Conservation (phyloP, 2,797 vertebrate genomes). For the Chelmon rostratus region DNA sequence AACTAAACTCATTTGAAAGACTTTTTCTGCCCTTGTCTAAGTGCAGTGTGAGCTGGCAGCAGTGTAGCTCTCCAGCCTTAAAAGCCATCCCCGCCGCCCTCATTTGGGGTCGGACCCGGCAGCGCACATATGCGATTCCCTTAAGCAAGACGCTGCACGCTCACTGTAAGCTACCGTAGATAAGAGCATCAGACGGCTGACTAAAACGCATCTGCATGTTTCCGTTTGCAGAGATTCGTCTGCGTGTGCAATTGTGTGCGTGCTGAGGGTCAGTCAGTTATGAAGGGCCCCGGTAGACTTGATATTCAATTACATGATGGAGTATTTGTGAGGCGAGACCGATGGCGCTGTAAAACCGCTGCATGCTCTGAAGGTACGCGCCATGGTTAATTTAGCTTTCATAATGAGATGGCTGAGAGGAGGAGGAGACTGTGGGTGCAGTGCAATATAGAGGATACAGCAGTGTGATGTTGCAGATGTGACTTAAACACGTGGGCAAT, state of each 20-base stretch:
- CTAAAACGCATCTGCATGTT: slow-evolving; percentile 34
- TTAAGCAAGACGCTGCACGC: background rate
- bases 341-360: slow-evolving; percentile 66
- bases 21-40: background rate
- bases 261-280: slow-evolving; percentile 42
- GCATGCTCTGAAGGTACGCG: slow-evolving; percentile 66
- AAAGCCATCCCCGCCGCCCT: background rate
- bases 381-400: slow-evolving; percentile 73
- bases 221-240: slow-evolving; percentile 25
- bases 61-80: background rate
- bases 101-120: background rate
- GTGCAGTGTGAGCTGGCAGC: background rate
- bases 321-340: slow-evolving; percentile 72
- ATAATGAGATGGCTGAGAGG: slow-evolving; percentile 65
- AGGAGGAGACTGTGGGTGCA: slow-evolving; percentile 41
- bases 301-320: slow-evolving; percentile 79
- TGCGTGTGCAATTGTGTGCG: slow-evolving; percentile 32
- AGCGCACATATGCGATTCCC: background rate
- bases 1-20: background rate
- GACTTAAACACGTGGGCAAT: slow-evolving; percentile 16
- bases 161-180: slow-evolving; percentile 6
- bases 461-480: slow-evolving; percentile 22
- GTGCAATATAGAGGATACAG: slow-evolving; percentile 30
- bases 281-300: slow-evolving; percentile 51
- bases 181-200: slow-evolving; percentile 16